phyloP scores from a whole-genome alignment of 2,113 vertebrate genomes.

The Lagopus leucura region DNA sequence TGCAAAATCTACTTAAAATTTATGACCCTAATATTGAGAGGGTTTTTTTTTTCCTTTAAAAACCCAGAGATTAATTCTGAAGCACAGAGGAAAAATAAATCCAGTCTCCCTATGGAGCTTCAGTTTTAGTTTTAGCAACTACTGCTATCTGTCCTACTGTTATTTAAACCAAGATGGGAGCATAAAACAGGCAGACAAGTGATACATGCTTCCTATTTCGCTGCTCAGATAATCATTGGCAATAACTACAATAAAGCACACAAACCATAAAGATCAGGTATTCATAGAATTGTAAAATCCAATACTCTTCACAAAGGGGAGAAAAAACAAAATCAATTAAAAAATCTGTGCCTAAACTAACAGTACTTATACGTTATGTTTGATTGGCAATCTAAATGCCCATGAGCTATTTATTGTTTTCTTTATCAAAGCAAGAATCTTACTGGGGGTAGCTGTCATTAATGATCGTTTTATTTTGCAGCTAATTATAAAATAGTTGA shows the following conservation, averaged over 20 bases:
- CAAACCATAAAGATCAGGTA: not conserved
- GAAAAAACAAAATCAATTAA: not conserved
- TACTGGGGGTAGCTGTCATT: not conserved
- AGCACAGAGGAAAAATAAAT: not conserved
- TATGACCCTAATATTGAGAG: not conserved
- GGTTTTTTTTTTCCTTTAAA: not conserved
- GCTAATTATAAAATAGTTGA: not conserved
- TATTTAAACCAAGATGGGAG: not conserved
- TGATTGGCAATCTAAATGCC: not conserved
- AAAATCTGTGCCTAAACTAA: not conserved
- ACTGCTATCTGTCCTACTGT: not conserved
- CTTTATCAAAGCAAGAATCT: not conserved
- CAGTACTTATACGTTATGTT: not conserved
- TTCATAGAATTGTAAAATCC: not conserved
- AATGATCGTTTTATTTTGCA: not conserved
- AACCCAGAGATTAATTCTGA: not conserved
- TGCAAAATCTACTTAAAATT: not conserved
- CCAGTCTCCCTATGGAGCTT: not conserved
- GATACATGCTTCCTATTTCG: not conserved
- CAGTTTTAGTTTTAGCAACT: not conserved
- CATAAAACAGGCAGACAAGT: not conserved
- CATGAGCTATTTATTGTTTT: not conserved
- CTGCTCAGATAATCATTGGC: constrained; percentile 22
- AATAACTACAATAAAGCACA: not conserved
- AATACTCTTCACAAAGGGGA: not conserved